These are phyloP conservation scores for Atethmia centrago DNA, from an alignment of 2,888 invertebrate species.

Conservation along the genomic window DNA sequence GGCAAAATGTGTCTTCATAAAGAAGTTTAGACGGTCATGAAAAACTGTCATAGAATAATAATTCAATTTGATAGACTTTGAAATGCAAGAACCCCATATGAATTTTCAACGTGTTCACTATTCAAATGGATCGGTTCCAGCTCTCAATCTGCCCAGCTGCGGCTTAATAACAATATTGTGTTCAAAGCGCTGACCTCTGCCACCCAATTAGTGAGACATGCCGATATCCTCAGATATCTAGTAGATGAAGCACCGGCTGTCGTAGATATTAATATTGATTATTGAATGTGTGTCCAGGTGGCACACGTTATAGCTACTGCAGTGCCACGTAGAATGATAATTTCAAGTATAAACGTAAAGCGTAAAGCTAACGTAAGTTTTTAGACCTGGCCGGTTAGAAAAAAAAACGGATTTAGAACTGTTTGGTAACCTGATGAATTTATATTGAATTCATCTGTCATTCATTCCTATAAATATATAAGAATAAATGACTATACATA, in stretches of 20 bases:
- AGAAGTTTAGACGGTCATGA: neutral
- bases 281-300: constrained; percentile 10
- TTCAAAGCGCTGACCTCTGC: constrained; percentile 21
- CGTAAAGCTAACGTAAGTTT: too few species aligned
- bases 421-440: too few species aligned
- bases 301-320: neutral
- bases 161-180: constrained; percentile 38
- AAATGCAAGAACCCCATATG: neutral
- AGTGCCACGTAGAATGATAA: neutral
- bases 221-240: constrained; percentile 23
- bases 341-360: too few species aligned
- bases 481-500: too few species aligned
- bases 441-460: too few species aligned
- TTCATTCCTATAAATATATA: too few species aligned
- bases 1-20: too few species aligned
- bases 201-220: constrained; percentile 43
- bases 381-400: too few species aligned
- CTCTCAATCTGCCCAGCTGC: neutral
- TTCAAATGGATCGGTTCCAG: constrained; percentile 26
- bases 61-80: neutral
- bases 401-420: too few species aligned
- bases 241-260: neutral
- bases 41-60: neutral
- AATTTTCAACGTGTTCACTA: constrained; percentile 3
- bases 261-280: constrained; percentile 37